Percentiles rank a stretch among this genome's conserved stretches.
phyloP scores from a whole-genome alignment of 2,797 vertebrate species.

The Gymnoscopelus braueri region DNA sequence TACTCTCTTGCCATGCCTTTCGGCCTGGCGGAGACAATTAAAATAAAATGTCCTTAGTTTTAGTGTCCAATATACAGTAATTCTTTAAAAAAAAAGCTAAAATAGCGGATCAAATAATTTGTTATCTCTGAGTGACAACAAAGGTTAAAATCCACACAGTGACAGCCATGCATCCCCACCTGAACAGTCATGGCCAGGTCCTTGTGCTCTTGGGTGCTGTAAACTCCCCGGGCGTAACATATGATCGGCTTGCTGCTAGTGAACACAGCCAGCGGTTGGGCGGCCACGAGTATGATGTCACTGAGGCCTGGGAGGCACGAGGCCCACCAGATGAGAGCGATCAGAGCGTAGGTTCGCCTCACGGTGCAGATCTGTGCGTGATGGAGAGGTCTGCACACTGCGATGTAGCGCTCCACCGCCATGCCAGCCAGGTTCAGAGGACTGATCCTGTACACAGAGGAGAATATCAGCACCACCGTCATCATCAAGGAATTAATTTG shows the following conservation, averaged over 20 bases:
- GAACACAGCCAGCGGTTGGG: conserved; percentile 34
- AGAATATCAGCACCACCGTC: background rate
- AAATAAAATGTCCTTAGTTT: too few species aligned
- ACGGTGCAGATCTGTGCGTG: conserved; percentile 64
- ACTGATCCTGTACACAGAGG: conserved; percentile 41
- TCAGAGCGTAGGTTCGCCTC: conserved; percentile 48
- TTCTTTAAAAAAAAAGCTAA: too few species aligned
- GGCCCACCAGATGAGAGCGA: conserved; percentile 50
- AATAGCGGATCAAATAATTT: too few species aligned
- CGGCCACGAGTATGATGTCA: conserved; percentile 37
- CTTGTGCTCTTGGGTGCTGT: conserved; percentile 31
- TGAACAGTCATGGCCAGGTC: too few species aligned
- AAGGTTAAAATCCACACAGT: too few species aligned
- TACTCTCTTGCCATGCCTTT: too few species aligned
- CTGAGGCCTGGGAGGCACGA: conserved; percentile 17
- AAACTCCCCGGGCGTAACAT: conserved; percentile 23
- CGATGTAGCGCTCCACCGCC: conserved; percentile 67
- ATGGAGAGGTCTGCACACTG: conserved; percentile 64
- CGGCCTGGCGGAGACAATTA: too few species aligned
- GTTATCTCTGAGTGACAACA: too few species aligned
- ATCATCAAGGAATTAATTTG: too few species aligned
- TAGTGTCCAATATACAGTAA: too few species aligned
- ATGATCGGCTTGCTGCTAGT: background rate
- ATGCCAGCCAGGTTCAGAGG: conserved; percentile 67
- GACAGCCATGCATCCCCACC: background rate